Evolutionary conservation across 2,888 invertebrate species (phyloP).

Genomic region (Plemyria rubiginata): DNA sequence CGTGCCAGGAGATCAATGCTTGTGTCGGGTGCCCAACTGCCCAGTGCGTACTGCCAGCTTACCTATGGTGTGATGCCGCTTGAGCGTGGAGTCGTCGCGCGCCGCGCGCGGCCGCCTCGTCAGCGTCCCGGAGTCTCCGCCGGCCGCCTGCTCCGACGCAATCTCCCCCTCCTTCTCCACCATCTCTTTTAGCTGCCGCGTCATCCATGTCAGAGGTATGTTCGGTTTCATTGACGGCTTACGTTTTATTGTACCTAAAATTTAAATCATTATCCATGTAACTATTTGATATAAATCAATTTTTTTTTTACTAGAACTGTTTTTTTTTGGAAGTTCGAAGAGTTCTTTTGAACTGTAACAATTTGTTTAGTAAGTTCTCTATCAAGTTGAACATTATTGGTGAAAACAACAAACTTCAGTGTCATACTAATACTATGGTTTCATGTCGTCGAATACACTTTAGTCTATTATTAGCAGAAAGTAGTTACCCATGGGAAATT

Average conservation of each 20-base stretch:
- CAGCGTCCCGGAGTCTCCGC: conserved; percentile 77
- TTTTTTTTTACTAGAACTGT: too few relatives aligned
- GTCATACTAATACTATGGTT: too few relatives aligned
- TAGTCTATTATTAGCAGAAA: not conserved
- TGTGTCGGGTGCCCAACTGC: too few relatives aligned
- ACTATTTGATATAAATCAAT: too few relatives aligned
- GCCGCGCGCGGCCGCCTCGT: conserved; percentile 81
- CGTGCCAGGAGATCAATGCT: too few relatives aligned
- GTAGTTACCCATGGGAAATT: conserved; percentile 88
- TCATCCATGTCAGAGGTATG: conserved; percentile 95
- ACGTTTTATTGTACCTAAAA: conserved; percentile 92
- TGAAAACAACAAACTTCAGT: too few relatives aligned
- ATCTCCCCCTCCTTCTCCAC: conserved; percentile 86
- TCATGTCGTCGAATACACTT: too few relatives aligned
- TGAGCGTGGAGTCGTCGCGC: conserved; percentile 73
- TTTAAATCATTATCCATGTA: too few relatives aligned
- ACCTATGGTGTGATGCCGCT: conserved; percentile 68
- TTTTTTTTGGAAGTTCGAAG: too few relatives aligned
- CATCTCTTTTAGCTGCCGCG: conserved; percentile 94
- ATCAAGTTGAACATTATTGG: not conserved
- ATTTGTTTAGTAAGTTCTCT: too few relatives aligned
- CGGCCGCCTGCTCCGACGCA: conserved; percentile 53
- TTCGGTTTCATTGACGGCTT: conserved; percentile 97
- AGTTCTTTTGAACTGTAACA: too few relatives aligned
- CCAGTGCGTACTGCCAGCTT: too few relatives aligned